Percentiles rank a stretch among this genome's conserved stretches.
These are phyloP conservation scores for Platalea minor DNA, from an alignment of 2,797 vertebrate species.

Conservation along the genomic window DNA sequence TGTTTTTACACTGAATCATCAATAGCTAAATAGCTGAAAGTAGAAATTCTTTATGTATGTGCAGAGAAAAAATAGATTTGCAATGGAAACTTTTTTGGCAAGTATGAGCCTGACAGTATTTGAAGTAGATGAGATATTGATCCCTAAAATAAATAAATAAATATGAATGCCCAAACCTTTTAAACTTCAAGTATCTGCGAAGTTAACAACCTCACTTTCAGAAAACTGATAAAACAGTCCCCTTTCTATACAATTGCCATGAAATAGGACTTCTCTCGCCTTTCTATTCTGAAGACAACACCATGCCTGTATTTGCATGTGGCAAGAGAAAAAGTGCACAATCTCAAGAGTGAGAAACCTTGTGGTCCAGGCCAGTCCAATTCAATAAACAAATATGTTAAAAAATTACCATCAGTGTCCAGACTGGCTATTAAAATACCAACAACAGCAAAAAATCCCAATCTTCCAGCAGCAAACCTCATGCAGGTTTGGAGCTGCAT, in stretches of 20 bases:
- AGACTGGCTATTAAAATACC: neutral
- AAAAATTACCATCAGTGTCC: neutral
- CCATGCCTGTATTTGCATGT: neutral
- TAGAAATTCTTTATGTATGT: neutral
- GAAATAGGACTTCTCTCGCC: neutral
- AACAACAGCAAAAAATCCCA: neutral
- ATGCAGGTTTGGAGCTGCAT: neutral
- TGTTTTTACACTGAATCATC: conserved; percentile 38
- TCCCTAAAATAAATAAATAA: conserved; percentile 28
- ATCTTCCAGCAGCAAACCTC: neutral
- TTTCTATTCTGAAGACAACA: neutral
- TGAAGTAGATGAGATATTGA: conserved; percentile 48
- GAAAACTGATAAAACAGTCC: neutral
- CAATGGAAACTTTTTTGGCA: conserved; percentile 19
- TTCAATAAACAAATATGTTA: neutral
- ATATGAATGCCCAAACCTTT: neutral
- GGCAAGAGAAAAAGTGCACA: neutral
- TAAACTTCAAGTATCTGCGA: conserved; percentile 13
- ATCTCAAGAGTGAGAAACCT: neutral
- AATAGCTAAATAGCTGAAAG: conserved; percentile 1
- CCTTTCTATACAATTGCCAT: neutral
- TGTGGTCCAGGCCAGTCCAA: neutral
- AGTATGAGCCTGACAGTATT: conserved; percentile 25
- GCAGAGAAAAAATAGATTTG: neutral
- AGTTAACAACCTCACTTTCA: neutral